Evolutionary conservation across 2,113 vertebrate species (phyloP).

Genomic region (Carollia perspicillata): DNA sequence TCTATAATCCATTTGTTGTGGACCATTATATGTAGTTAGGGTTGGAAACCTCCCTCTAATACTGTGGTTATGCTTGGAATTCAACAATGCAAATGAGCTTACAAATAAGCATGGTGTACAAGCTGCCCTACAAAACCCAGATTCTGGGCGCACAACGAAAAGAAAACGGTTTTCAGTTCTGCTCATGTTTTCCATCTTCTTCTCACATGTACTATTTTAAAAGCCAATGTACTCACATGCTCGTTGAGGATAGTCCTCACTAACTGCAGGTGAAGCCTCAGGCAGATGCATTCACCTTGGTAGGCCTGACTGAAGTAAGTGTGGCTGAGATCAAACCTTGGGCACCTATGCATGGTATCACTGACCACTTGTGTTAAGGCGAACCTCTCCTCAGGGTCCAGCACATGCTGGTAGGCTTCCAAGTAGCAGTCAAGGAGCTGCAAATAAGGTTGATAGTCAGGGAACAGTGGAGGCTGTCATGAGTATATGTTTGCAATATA

Average conservation of each 20-base stretch:
- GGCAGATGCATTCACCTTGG: conserved; percentile 75
- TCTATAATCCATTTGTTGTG: not conserved
- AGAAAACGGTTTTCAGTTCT: not conserved
- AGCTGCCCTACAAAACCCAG: not conserved
- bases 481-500: too few relatives aligned
- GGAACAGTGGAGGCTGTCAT: not conserved
- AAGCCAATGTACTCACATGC: conserved; percentile 74
- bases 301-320: conserved; percentile 80
- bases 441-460: not conserved
- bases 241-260: conserved; percentile 75
- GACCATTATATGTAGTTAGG: not conserved
- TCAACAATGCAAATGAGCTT: not conserved
- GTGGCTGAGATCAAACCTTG: conserved; percentile 80
- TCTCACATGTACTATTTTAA: not conserved
- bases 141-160: not conserved
- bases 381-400: conserved; percentile 82
- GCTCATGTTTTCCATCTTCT: not conserved
- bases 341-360: conserved; percentile 78
- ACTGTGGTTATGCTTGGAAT: not conserved
- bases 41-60: not conserved
- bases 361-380: conserved; percentile 80
- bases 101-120: not conserved
- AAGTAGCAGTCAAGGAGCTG: conserved; percentile 86
- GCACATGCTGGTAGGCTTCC: conserved; percentile 83
- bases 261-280: conserved; percentile 81